A percentile compares a stretch with the other conserved stretches of the same genome.
Conservation (phyloP, 2,797 vertebrate genomes). For the Anniella stebbinsi region DNA sequence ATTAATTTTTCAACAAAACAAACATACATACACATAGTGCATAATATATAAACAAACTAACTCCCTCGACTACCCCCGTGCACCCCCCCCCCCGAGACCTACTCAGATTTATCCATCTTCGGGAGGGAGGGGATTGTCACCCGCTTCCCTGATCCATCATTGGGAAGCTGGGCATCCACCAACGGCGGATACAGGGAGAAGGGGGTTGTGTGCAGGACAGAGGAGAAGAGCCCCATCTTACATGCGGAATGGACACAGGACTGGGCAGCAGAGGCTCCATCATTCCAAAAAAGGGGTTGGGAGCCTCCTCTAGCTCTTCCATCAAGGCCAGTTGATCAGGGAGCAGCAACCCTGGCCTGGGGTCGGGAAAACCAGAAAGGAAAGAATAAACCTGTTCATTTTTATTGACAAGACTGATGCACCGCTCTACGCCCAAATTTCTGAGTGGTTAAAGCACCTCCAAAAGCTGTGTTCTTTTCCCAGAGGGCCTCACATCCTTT, state of each 20-base stretch:
- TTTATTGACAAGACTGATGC: too few species aligned
- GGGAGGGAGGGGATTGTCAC: not conserved
- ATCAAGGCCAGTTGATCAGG: slow-evolving; percentile 79
- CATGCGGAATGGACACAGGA: slow-evolving; percentile 79
- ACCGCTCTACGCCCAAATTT: too few species aligned
- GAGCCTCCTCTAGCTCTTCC: slow-evolving; percentile 82
- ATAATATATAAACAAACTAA: too few species aligned
- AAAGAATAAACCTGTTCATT: too few species aligned
- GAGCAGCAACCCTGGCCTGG: slow-evolving; percentile 77
- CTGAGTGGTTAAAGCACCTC: too few species aligned
- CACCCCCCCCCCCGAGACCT: too few species aligned
- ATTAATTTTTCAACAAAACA: too few species aligned
- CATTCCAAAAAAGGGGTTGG: slow-evolving; percentile 88
- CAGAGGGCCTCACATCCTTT: too few species aligned
- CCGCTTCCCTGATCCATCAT: not conserved
- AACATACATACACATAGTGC: too few species aligned
- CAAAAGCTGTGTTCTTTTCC: not conserved
- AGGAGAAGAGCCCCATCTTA: slow-evolving; percentile 41
- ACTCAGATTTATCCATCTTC: too few species aligned
- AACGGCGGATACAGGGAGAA: too few species aligned
- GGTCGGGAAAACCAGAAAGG: not conserved
- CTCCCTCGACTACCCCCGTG: too few species aligned
- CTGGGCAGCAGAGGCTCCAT: slow-evolving; percentile 83
- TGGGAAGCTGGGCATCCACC: not conserved
- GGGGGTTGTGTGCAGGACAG: accelerated